phyloP scores from a whole-genome alignment of 1,140 invertebrate genomes.

The Ips typographus region DNA sequence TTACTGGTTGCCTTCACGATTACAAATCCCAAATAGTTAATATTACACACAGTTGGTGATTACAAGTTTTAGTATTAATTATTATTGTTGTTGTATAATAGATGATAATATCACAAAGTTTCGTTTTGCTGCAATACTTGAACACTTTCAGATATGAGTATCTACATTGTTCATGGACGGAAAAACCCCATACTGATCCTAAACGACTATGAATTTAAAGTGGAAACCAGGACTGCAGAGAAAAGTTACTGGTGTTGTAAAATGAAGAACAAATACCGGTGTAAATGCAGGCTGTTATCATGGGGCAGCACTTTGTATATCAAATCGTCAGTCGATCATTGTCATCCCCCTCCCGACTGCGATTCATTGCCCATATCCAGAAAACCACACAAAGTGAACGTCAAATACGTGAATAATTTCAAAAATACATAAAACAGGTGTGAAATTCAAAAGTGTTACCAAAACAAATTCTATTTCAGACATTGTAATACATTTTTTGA shows the following conservation, averaged over 20 bases:
- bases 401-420: too few relatives aligned
- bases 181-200: slow-evolving; percentile 26
- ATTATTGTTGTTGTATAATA: too few relatives aligned
- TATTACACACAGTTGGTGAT: too few relatives aligned
- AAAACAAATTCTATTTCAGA: slow-evolving; percentile 4
- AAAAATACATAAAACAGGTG: too few relatives aligned
- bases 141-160: too few relatives aligned
- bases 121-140: too few relatives aligned
- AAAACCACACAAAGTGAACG: too few relatives aligned
- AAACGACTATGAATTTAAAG: slow-evolving; percentile 12
- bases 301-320: slow-evolving; percentile 8
- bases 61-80: too few relatives aligned
- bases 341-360: background rate
- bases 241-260: slow-evolving; percentile 20
- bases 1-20: background rate
- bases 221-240: background rate
- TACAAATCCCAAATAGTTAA: too few relatives aligned
- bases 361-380: too few relatives aligned
- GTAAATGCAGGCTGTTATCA: slow-evolving; percentile 11
- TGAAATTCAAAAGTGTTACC: too few relatives aligned
- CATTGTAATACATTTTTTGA: slow-evolving; percentile 6
- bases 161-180: background rate
- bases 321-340: slow-evolving; percentile 1
- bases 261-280: slow-evolving; percentile 3
- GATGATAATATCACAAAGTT: too few relatives aligned